These are phyloP conservation scores for Aleadryas rufinucha DNA, from an alignment of 2,113 vertebrate genomes.

Conservation along the genomic window DNA sequence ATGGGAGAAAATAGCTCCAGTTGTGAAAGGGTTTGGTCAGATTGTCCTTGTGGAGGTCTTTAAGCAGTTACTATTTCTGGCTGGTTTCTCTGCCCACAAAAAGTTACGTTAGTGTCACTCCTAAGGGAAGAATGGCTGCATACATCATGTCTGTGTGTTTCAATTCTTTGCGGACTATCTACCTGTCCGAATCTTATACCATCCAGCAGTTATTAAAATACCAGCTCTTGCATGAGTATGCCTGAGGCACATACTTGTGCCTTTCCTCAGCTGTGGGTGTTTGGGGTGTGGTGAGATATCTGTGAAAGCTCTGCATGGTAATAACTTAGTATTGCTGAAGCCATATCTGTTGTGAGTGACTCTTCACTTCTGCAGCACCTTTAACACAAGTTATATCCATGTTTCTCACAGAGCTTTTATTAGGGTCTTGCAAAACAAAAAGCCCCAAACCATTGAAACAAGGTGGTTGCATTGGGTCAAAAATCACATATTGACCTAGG, in stretches of 20 bases:
- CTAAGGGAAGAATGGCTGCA: not conserved
- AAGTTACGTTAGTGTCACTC: rapidly evolving
- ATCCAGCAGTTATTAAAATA: not conserved
- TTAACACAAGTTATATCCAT: rapidly evolving
- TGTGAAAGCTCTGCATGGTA: not conserved
- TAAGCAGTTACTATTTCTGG: not conserved
- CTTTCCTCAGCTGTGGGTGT: not conserved
- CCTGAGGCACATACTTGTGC: not conserved
- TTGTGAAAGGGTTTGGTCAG: not conserved
- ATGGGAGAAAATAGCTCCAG: not conserved
- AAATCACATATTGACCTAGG: not conserved
- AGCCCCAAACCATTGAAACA: not conserved
- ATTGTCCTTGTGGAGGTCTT: not conserved
- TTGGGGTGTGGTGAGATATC: not conserved
- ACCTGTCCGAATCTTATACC: not conserved
- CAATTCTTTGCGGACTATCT: not conserved
- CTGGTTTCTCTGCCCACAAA: not conserved
- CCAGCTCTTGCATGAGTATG: not conserved
- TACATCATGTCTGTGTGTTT: not conserved
- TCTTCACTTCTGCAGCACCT: not conserved
- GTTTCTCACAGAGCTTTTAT: not conserved
- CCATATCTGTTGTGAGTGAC: not conserved
- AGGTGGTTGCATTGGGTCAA: not conserved
- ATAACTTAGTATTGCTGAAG: not conserved
- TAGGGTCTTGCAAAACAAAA: not conserved